These are phyloP conservation scores for Drosophila testacea DNA, from an alignment of 2,888 invertebrate genomes.

Conservation along the genomic window DNA sequence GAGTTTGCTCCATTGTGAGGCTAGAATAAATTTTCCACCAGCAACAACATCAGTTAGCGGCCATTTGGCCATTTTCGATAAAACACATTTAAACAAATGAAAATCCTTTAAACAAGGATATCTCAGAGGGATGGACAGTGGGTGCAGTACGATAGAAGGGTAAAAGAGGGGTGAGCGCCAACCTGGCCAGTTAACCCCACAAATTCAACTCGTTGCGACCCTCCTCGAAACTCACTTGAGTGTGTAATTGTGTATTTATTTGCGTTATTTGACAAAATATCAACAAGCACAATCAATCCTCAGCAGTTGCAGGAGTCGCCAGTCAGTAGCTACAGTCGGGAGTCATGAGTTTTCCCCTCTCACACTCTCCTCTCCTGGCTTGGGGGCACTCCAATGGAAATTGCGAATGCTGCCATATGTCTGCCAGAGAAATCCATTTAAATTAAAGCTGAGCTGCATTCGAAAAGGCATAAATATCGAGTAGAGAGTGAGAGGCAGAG, in stretches of 20 bases:
- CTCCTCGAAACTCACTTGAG: constrained; percentile 77
- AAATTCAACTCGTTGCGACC: constrained; percentile 32
- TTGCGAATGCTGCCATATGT: constrained; percentile 76
- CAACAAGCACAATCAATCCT: constrained; percentile 83
- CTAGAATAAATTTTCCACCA: constrained; percentile 48
- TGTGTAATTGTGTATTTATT: constrained; percentile 85
- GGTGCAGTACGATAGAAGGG: not conserved
- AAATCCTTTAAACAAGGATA: constrained; percentile 80
- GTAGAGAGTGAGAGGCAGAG: not conserved
- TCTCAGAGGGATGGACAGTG: constrained; percentile 21
- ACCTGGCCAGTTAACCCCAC: constrained; percentile 62
- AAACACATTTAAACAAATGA: constrained; percentile 81
- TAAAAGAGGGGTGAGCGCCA: not conserved
- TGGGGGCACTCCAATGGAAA: constrained; percentile 47
- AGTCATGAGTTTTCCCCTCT: constrained; percentile 29
- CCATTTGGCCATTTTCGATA: constrained; percentile 78
- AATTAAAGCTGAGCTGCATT: constrained; percentile 81
- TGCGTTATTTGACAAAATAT: constrained; percentile 84
- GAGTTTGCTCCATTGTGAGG: constrained; percentile 48
- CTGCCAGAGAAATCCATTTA: constrained; percentile 76
- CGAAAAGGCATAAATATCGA: constrained; percentile 77
- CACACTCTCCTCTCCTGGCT: not conserved
- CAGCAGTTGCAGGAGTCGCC: constrained; percentile 57
- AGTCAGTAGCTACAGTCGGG: constrained; percentile 37
- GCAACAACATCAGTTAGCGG: constrained; percentile 26